A percentile compares a stretch with the other conserved stretches of the same genome.
phyloP scores from a whole-genome alignment of 1,140 invertebrate species.

The Drosophila sproati region DNA sequence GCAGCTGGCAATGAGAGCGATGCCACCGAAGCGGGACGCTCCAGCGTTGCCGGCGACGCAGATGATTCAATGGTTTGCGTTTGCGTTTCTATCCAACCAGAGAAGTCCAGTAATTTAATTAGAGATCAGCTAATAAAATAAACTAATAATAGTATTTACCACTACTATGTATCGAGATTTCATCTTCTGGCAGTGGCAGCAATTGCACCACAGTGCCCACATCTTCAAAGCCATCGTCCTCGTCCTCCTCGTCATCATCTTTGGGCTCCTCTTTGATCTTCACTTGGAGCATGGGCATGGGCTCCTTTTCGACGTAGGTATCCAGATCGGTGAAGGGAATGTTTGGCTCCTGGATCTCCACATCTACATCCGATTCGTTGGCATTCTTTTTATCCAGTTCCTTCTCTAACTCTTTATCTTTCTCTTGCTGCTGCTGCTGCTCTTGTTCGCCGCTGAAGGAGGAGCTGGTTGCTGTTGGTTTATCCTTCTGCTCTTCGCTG shows the following conservation, averaged over 20 bases:
- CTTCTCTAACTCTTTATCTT: conserved; percentile 29
- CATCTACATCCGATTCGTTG: conserved; percentile 83
- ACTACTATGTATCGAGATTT: conserved; percentile 80
- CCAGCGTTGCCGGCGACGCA: conserved; percentile 65
- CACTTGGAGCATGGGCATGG: conserved; percentile 66
- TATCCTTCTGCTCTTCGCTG: conserved; percentile 48
- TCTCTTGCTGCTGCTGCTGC: conserved; percentile 23
- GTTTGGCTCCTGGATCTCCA: conserved; percentile 83
- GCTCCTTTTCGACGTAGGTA: conserved; percentile 84
- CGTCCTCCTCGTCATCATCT: conserved; percentile 84
- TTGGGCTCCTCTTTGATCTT: conserved; percentile 82
- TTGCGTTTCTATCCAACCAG: conserved; percentile 70
- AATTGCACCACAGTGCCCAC: conserved; percentile 82
- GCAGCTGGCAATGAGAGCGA: conserved; percentile 57
- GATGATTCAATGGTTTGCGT: conserved; percentile 79
- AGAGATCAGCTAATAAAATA: neutral
- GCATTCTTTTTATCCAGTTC: conserved; percentile 37
- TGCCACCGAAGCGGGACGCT: conserved; percentile 70
- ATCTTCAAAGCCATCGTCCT: conserved; percentile 87
- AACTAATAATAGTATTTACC: conserved; percentile 57
- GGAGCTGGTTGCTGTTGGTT: conserved; percentile 29
- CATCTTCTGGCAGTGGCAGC: conserved; percentile 68
- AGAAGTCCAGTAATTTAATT: neutral
- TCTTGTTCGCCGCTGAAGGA: conserved; percentile 7
- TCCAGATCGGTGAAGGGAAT: conserved; percentile 85